These are phyloP conservation scores for Lepidurus arcticus DNA, from an alignment of 1,140 invertebrate genomes.

Conservation along the genomic window DNA sequence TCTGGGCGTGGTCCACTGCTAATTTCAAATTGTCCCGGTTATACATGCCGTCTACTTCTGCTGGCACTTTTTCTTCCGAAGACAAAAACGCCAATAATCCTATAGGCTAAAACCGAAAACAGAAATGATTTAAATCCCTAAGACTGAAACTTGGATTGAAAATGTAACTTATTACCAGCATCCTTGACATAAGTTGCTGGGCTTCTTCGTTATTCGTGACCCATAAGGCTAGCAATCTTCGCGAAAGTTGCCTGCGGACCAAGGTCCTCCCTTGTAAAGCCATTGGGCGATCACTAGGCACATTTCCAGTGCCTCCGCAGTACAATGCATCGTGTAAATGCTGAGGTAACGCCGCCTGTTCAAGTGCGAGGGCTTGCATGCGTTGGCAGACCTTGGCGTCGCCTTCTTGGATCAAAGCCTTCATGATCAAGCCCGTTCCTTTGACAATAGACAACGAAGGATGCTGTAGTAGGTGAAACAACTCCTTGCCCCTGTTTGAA, in stretches of 20 bases:
- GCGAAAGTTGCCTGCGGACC: conserved; percentile 82
- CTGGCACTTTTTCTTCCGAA: conserved; percentile 76
- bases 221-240: conserved; percentile 97
- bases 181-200: conserved; percentile 77
- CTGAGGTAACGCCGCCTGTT: conserved; percentile 91
- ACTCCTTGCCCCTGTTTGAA: conserved; percentile 75
- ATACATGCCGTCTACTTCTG: conserved; percentile 64
- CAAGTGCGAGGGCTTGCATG: conserved; percentile 93
- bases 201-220: conserved; percentile 88
- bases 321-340: conserved; percentile 91
- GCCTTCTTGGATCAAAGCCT: conserved; percentile 93
- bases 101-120: conserved; percentile 56
- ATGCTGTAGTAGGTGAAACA: conserved; percentile 95
- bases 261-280: conserved; percentile 90
- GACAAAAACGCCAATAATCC: conserved; percentile 87
- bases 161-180: conserved; percentile 64
- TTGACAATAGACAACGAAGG: conserved; percentile 96
- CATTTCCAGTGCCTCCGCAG: conserved; percentile 60
- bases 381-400: conserved; percentile 43
- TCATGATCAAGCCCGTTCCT: conserved; percentile 92
- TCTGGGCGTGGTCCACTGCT: conserved; percentile 70
- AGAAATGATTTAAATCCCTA: conserved; percentile 11
- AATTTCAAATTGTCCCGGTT: conserved; percentile 77
- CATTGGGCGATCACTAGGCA: conserved; percentile 59
- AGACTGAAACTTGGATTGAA: neutral